Conservation (phyloP, 2,797 vertebrate species). For the Pterois miles region DNA sequence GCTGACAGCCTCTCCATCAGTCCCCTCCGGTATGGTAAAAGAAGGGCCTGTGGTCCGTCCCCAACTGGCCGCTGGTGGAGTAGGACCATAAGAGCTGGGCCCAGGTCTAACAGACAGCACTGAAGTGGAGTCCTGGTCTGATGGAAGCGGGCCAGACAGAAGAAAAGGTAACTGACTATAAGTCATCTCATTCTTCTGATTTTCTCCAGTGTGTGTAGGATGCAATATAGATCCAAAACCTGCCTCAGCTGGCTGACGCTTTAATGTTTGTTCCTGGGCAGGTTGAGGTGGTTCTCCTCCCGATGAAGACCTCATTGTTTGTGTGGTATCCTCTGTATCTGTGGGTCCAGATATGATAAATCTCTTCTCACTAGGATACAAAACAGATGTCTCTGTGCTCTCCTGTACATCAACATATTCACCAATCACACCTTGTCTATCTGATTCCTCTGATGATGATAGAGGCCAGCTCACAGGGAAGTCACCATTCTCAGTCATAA, state of each 20-base stretch:
- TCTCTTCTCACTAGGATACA: slow-evolving; percentile 29
- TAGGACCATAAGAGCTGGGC: background rate
- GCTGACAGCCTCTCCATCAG: slow-evolving; percentile 27
- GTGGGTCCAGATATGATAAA: slow-evolving; percentile 11
- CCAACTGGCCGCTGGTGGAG: slow-evolving; percentile 13
- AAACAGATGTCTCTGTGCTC: slow-evolving; percentile 34
- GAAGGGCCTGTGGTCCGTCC: slow-evolving; percentile 24
- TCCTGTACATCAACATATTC: slow-evolving; percentile 71
- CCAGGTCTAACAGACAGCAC: slow-evolving; percentile 1
- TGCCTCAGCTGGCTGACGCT: slow-evolving; percentile 38
- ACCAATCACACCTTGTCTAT: slow-evolving; percentile 70
- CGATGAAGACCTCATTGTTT: slow-evolving; percentile 29
- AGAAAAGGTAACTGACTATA: slow-evolving; percentile 30
- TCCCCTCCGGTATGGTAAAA: slow-evolving; percentile 16
- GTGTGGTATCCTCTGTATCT: slow-evolving; percentile 13
- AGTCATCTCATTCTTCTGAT: slow-evolving; percentile 19
- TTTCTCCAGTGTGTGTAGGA: slow-evolving; percentile 32
- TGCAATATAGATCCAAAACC: slow-evolving; percentile 22
- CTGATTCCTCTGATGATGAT: slow-evolving; percentile 50
- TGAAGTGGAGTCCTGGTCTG: slow-evolving; percentile 30
- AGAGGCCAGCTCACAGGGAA: slow-evolving; percentile 56
- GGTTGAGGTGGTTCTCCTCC: background rate
- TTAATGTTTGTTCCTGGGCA: slow-evolving; percentile 21
- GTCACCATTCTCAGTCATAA: slow-evolving; percentile 45
- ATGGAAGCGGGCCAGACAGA: slow-evolving; percentile 36